Evolutionary conservation across 1,140 invertebrate species (phyloP).

Genomic region (Cydia splendana): DNA sequence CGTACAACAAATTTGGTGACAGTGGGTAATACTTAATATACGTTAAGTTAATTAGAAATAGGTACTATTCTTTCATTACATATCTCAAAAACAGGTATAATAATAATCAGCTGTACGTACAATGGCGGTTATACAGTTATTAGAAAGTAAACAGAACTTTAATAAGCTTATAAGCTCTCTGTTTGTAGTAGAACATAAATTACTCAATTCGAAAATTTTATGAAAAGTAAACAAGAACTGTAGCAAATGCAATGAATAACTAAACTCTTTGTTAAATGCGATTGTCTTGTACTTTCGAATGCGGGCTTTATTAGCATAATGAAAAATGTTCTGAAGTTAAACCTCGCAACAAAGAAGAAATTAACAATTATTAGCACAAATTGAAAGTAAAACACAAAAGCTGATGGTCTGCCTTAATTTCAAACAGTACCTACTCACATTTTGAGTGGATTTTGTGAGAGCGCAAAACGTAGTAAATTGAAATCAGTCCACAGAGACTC

Average conservation of each 20-base stretch:
- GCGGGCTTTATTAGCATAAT: neutral
- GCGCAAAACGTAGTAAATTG: constrained; percentile 18
- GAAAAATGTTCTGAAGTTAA: constrained; percentile 7
- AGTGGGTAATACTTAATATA: too few relatives aligned
- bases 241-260: constrained; percentile 7
- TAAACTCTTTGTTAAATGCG: constrained; percentile 19
- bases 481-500: constrained; percentile 7
- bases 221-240: neutral
- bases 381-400: constrained; percentile 8
- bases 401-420: neutral
- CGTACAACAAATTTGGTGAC: too few relatives aligned
- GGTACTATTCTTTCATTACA: too few relatives aligned
- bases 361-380: neutral
- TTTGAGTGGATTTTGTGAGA: constrained; percentile 12
- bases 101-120: too few relatives aligned
- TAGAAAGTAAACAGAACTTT: neutral
- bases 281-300: neutral
- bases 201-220: neutral
- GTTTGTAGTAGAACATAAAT: neutral
- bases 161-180: neutral
- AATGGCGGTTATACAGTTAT: neutral
- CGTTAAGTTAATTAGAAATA: too few relatives aligned
- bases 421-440: neutral
- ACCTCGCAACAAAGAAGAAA: constrained; percentile 11
- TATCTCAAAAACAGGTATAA: too few relatives aligned